Base-by-base conservation (phyloP, 2,888 invertebrate genomes). In the Dichetophora obliterata region DNA sequence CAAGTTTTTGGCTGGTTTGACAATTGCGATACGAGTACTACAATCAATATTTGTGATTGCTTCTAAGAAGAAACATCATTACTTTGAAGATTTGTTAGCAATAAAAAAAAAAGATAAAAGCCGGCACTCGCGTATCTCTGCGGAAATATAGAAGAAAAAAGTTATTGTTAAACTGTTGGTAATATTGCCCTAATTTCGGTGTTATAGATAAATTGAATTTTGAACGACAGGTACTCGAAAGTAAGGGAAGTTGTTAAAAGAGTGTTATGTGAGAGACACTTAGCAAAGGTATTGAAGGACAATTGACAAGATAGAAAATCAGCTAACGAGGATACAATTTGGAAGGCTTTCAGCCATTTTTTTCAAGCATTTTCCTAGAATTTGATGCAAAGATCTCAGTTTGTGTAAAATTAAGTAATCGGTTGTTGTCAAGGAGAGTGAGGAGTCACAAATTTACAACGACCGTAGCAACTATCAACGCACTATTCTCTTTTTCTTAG, bases 101-200 rank as follows among this genome's bases (percentile, higher is more conserved):
- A 11, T n/a, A 37, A 11, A 19, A 69, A 8, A 19, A 66, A 66
- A 27, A 43, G 11, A 37, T 19, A 34, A 22, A 50, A 16, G 24
- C n/a, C 43, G 43, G 11, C 43, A 27, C 50, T 4, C 16, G 50
- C 37, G 54, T 57, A 14, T 22, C 19, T 71, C 57, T 59, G 37
- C 43, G 59, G 70, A 54, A 52, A 70, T 19, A 68, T 34, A 4
- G 2, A 24, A 50, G n/a, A 68, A 24, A 68, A 50, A 52, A 14
- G 24, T 48, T 34, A 48, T 66, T 66, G 66, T 24, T 3, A 14
- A 68, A 68, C n/a, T 27, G 50, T 27, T 66, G 68, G 24, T 68
- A 68, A 68, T n/a, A 50, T 27, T 68, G 48, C 52, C 27, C 50
- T 68, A 50, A 14, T 68, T 50, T 68, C 24, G 68, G 68, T 50